Conservation (phyloP, 2,888 invertebrate genomes). For the Microplitis manilae region DNA sequence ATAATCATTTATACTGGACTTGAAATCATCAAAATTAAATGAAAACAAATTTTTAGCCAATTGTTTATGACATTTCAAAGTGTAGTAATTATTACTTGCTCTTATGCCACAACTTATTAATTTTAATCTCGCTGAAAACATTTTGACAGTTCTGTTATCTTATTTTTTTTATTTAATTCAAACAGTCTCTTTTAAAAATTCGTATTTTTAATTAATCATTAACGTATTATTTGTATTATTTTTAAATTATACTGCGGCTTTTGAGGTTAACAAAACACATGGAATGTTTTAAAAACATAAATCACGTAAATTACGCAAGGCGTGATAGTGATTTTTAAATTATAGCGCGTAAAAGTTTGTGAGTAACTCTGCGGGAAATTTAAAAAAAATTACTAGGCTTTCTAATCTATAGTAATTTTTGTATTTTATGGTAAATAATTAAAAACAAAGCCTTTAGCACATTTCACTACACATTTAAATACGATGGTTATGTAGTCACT, state of each 20-base stretch:
- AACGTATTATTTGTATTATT: background rate
- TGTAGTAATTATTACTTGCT: background rate
- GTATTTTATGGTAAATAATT: background rate
- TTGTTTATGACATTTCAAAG: background rate
- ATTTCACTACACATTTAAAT: background rate
- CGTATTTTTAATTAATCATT: background rate
- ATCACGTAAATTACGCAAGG: background rate
- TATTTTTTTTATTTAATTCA: background rate
- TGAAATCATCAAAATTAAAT: background rate
- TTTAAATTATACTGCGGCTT: background rate
- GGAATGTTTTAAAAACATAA: background rate
- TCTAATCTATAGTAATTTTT: background rate
- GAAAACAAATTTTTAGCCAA: background rate
- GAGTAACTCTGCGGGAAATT: background rate
- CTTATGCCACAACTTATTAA: background rate
- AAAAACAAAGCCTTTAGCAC: background rate
- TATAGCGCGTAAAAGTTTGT: background rate
- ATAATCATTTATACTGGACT: background rate
- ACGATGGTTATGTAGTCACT: background rate
- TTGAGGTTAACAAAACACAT: background rate
- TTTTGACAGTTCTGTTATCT: background rate
- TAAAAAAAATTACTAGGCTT: background rate
- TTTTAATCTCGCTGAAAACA: background rate
- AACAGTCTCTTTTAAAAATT: no score
- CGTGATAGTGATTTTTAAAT: background rate